Percentiles rank a stretch among this genome's conserved stretches.
Conservation (phyloP, 1,140 invertebrate genomes). For the Pantala flavescens region DNA sequence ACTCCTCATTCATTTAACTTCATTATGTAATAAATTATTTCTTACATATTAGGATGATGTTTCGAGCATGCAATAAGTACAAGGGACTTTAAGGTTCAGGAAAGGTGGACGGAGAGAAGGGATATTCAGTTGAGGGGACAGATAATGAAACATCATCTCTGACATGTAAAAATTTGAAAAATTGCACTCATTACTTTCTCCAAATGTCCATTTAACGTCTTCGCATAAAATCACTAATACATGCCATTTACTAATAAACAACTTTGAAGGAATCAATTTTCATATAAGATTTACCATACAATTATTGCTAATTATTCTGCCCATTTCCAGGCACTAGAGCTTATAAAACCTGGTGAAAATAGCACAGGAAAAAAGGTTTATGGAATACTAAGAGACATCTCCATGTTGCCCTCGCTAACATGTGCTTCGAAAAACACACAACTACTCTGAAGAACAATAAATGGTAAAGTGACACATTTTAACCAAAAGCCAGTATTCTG, state of each 20-base stretch:
- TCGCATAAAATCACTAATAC: slow-evolving; percentile 7
- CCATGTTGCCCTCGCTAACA: not conserved
- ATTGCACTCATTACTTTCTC: not conserved
- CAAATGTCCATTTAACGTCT: not conserved
- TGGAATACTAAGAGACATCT: not conserved
- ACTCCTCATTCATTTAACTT: not conserved
- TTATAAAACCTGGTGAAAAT: slow-evolving; percentile 10
- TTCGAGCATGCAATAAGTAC: not conserved
- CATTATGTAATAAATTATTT: not conserved
- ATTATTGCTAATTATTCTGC: slow-evolving; percentile 7
- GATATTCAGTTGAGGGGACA: not conserved
- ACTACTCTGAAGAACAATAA: not conserved
- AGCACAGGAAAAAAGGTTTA: not conserved
- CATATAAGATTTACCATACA: not conserved
- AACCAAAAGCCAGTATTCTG: not conserved
- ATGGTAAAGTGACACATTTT: not conserved
- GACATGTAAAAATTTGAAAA: not conserved
- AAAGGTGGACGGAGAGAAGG: not conserved
- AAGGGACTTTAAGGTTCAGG: not conserved
- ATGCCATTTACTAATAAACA: slow-evolving; percentile 1
- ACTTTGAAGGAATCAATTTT: slow-evolving; percentile 10
- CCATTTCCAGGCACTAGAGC: not conserved
- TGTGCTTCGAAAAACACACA: not conserved
- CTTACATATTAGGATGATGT: not conserved
- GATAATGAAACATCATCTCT: not conserved